Evolutionary conservation across 2,797 vertebrate genomes (phyloP).

Genomic region (Carcharodon carcharias): DNA sequence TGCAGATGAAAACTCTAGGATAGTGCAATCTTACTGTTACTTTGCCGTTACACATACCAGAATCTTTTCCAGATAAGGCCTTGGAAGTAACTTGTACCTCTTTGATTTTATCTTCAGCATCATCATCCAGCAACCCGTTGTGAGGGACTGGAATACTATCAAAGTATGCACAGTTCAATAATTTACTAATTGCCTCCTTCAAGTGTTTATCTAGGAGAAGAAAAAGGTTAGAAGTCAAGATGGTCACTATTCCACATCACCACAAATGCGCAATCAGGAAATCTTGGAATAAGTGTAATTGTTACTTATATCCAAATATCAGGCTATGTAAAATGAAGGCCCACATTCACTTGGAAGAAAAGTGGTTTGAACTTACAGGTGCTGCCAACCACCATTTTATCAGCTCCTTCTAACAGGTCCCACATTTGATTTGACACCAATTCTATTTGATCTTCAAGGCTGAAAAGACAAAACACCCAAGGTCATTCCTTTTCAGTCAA

Average conservation of each 20-base stretch:
- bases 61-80: not conserved
- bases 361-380: conserved; percentile 73
- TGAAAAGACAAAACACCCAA: conserved; percentile 46
- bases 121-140: conserved; percentile 49
- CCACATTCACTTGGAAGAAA: not conserved
- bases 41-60: not conserved
- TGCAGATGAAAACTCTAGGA: not conserved
- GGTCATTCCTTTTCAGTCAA: too few relatives aligned
- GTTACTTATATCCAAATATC: not conserved
- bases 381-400: conserved; percentile 80
- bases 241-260: not conserved
- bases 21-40: not conserved
- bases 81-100: conserved; percentile 46
- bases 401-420: conserved; percentile 84
- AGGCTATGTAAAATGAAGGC: not conserved
- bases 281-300: too few relatives aligned
- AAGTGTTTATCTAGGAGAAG: conserved; percentile 70
- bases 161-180: conserved; percentile 83
- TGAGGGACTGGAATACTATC: conserved; percentile 65
- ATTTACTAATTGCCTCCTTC: conserved; percentile 72
- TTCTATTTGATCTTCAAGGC: conserved; percentile 85
- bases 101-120: conserved; percentile 47
- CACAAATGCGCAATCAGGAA: not conserved
- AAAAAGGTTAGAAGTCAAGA: conserved; percentile 34
- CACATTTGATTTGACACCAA: conserved; percentile 71